Evolutionary conservation across 2,888 invertebrate species (phyloP).

Genomic region (Cybosia mesomella): DNA sequence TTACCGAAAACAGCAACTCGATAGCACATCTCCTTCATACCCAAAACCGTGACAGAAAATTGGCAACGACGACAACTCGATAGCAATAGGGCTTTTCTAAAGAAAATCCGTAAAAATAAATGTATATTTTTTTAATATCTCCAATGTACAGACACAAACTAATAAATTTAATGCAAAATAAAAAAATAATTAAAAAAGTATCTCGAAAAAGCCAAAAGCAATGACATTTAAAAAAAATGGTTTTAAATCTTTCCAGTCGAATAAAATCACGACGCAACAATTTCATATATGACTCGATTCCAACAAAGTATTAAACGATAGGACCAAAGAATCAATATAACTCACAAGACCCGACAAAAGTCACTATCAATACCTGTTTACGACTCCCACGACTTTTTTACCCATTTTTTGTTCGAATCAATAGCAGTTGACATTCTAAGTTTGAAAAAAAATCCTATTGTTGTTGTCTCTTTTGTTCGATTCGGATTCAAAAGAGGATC

Average conservation of each 20-base stretch:
- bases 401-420: constrained; percentile 37
- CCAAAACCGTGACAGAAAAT: no score
- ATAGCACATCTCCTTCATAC: no score
- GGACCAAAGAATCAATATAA: constrained; percentile 52
- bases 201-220: neutral
- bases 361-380: constrained; percentile 64
- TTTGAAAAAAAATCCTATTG: constrained; percentile 52
- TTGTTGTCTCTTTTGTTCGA: constrained; percentile 61
- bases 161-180: neutral
- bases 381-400: constrained; percentile 65
- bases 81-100: no score
- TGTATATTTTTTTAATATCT: no score
- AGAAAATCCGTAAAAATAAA: no score
- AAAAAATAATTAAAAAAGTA: neutral
- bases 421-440: constrained; percentile 55
- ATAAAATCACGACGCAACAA: constrained; percentile 34
- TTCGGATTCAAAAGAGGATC: constrained; percentile 71
- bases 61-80: no score
- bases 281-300: constrained; percentile 47
- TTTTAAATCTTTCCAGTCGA: constrained; percentile 15
- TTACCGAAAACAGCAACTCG: no score
- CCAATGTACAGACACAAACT: no score
- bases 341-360: constrained; percentile 51
- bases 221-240: neutral
- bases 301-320: constrained; percentile 40